Evolutionary conservation across 2,113 vertebrate genomes (phyloP), one percentile per base, ranked within the genome.

Genomic region (Brienomyrus longianalis): DNA sequence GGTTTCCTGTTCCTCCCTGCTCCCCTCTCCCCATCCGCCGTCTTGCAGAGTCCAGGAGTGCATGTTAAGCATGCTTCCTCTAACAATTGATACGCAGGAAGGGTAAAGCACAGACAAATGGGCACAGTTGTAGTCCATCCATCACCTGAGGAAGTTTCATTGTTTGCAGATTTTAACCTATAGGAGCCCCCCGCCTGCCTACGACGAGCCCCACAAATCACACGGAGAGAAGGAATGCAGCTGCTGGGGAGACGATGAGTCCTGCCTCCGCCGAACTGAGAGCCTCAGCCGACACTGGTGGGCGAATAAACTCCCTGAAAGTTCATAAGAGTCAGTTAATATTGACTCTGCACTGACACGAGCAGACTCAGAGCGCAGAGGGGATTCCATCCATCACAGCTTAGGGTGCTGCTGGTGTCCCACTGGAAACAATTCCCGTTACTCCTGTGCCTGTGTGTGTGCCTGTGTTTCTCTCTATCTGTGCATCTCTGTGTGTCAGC

Each of bases 161-260:
- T 96, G 90, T 96, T 96, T 96, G 92, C 91, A 96, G 92, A 95
- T 95, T 94, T 92, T 95, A 94, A 94, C 96, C 96, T 95, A 96
- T 95, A 95, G 95, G 95, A 93, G 94, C 92, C 70, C 90, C 93
- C 92, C 92, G 94, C 94, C 51, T 0, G 54, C 54, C 54, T 21
- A 19, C 93, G 93, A 93, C 90, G 95, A 93, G 93, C 92, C 93
- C 94, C 93, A 95, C 95, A 95, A 95, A 96, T 96, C 95, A 96
- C 90, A 89, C 9, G 7, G 19, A 91, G 88, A 74, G 50, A 15
- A 86, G 88, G 84, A 89, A 90, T 89, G 89, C 66, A 39, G 87
- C 88, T 90, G 90, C 91, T 93, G 94, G 94, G 92, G 91, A 90
- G 91, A 92, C 92, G 92, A 93, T 91, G 74, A 92, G 88, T 83